Percentiles rank a stretch among this genome's conserved stretches.
These are phyloP conservation scores for Emys orbicularis DNA, from an alignment of 2,797 vertebrate species.

Conservation along the genomic window DNA sequence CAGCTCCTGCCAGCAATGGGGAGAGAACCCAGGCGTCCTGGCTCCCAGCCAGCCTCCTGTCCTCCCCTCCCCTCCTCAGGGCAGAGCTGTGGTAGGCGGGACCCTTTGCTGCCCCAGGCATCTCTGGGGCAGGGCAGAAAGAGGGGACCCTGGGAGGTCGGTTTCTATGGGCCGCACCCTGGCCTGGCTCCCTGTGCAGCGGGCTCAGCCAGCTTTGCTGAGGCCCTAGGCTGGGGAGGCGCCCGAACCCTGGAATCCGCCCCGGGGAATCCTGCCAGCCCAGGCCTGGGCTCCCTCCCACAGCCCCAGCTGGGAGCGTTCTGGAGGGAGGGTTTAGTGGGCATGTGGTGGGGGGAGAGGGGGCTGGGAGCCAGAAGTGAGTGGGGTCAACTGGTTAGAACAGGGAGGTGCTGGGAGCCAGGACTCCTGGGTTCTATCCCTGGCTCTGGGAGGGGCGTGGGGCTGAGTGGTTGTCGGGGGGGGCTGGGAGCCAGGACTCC, in stretches of 20 bases:
- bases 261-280: not conserved
- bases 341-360: too few species aligned
- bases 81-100: not conserved
- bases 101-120: not conserved
- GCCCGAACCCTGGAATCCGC: not conserved
- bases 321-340: not conserved
- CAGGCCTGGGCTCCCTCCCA: not conserved
- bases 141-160: not conserved
- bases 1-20: not conserved
- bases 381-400: too few species aligned
- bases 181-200: too few species aligned
- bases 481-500: too few species aligned
- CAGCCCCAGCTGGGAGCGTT: not conserved
- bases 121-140: not conserved
- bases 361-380: too few species aligned
- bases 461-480: too few species aligned
- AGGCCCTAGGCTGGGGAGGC: not conserved
- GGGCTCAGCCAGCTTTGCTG: not conserved
- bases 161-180: not conserved
- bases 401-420: too few species aligned
- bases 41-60: too few species aligned
- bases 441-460: too few species aligned
- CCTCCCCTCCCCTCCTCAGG: too few species aligned
- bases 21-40: not conserved
- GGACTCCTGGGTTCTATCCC: too few species aligned